Percentiles rank a stretch among this genome's conserved stretches.
Evolutionary conservation across 2,797 vertebrate species (phyloP).

Genomic region (Petrocephalus schoutedeni): DNA sequence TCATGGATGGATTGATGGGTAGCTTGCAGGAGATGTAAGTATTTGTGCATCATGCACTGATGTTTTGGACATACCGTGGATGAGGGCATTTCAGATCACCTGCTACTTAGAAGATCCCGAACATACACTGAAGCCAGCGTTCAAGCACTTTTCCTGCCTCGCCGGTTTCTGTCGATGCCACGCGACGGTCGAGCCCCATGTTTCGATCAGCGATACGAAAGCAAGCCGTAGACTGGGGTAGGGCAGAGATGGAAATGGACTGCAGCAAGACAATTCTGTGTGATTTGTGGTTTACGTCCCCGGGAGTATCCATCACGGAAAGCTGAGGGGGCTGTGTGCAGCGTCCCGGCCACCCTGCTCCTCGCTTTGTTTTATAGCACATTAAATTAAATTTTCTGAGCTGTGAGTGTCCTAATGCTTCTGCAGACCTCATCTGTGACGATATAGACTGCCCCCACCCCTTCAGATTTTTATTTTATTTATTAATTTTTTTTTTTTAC

Average conservation of each 20-base stretch:
- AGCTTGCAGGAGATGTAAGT: not conserved
- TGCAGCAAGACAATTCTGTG: not conserved
- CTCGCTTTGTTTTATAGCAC: not conserved
- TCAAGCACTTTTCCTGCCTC: not conserved
- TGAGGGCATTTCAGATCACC: not conserved
- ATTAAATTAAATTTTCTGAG: not conserved
- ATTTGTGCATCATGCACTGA: not conserved
- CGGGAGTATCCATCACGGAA: not conserved
- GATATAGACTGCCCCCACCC: not conserved
- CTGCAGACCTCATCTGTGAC: not conserved
- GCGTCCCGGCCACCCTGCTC: not conserved
- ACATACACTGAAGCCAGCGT: not conserved
- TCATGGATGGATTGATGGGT: not conserved
- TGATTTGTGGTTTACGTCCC: not conserved
- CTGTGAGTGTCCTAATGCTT: not conserved
- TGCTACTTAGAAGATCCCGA: not conserved
- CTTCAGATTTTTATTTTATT: not conserved
- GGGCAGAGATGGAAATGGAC: not conserved
- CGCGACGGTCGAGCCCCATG: not conserved
- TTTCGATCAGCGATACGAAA: not conserved
- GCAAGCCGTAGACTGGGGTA: not conserved
- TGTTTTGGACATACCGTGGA: not conserved
- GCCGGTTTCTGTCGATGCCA: not conserved
- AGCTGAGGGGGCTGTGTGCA: not conserved
- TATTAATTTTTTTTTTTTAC: not conserved